Evolutionary conservation across 2,888 invertebrate species (phyloP), one percentile per base, ranked within the genome.

Genomic region (Protophormia terraenovae): DNA sequence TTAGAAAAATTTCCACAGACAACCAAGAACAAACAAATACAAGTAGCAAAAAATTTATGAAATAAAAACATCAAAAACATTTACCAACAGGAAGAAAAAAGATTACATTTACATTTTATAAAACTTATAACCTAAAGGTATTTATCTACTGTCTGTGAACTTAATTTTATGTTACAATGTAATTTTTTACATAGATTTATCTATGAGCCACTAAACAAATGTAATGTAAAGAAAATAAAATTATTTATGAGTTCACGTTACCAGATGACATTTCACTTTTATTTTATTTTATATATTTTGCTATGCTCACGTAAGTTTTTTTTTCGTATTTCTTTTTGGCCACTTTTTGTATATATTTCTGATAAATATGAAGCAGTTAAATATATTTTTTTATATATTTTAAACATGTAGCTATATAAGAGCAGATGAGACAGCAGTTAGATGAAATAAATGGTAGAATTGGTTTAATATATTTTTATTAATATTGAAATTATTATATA

Each of bases 221-320:
- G 29, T 73, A 29, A 45, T 62, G 32, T 47, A 58, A 55, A 22
- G n/a, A n/a, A n/a, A n/a, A n/a, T n/a, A n/a, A n/a, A 76, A 14
- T 22, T 47, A 66, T 76, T 76, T 66, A 50, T 66, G 45, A 55
- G 64, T 53, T 66, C 22, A 55, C 12, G 35, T 47, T 75, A 75
- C 29, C 66, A 14, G 24, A 35, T 76, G 55, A 76, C 67, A 73
- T 73, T 60, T 73, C 14, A 66, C 50, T 71, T 60, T 67, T 58
- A 27, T 29, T 60, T 67, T 58, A 19, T 29, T 24, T 78, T 55
- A 47, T 71, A 24, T 27, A 27, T 27, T 6, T 7, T 6, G 3
- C 35, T 35, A 35, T n/a, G n/a, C n/a, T n/a, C 45, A 45, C 7
- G 45, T 45, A 7, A 45, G 16, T 55, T 55, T 55, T 19, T n/a